Base-by-base conservation (phyloP, 2,113 vertebrate genomes). In the Meriones unguiculatus region DNA sequence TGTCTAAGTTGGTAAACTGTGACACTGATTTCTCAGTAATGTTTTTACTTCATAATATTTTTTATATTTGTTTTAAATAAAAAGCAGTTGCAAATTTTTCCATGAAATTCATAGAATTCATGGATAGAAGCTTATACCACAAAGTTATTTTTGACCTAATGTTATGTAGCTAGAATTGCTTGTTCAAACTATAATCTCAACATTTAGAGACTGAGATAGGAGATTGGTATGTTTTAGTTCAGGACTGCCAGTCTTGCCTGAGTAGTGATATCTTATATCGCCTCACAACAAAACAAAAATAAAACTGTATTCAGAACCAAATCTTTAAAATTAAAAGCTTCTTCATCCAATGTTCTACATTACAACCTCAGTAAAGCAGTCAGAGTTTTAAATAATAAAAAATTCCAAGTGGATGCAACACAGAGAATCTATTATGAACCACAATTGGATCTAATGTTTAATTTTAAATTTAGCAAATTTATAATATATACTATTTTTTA, bases 391-490 rank as follows among this genome's bases (percentile, higher is more conserved):
- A 46, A 46, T 46, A 46, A 46, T 46, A 46, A 46, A 46, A 46
- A 46, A 46, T 46, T 54, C 73, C 5, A 64, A 18, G 64, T 50
- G 28, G 52, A 32, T 50, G 80, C 2, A 72, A 54, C 3, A 70
- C 3, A 12, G 64, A 6, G 13, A 22, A 13, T 20, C 13, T 46
- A 64, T 7, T 13, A 77, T 35, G 25, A 95, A 57, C 7, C 1
- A 54, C 69, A 30, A 84, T 50, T 46, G 76, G 15, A 91, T 13
- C 41, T 17, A 65, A 30, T 9, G 76, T 10, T 87, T 20, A 67
- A 25, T 62, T 41, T 87, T 95, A 6, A 87, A 73, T 35, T 78
- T 77, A 87, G 52, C 91, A 8, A 76, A 87, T 95, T 62, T 87
- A 64, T 3, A 85, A n/a, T 32, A 65, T 18, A 84, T 62, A 80